Base-by-base conservation (phyloP, 1,140 invertebrate genomes). In the Rhizoglyphus robini region DNA sequence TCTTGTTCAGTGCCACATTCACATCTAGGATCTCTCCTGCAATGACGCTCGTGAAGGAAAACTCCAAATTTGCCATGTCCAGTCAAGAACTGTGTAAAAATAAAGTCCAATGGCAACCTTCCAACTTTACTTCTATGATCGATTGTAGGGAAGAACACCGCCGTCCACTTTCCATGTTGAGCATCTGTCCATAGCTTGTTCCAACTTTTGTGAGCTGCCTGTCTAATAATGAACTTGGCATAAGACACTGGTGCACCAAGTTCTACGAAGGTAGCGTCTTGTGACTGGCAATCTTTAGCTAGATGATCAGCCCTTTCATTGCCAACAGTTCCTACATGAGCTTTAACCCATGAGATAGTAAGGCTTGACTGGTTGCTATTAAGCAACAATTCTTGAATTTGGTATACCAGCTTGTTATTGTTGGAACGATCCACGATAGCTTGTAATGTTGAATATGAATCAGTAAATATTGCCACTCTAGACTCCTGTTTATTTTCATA, bases 321-420 rank as follows among this genome's bases (percentile, higher is more conserved):
- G 4, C 61, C 61, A n/a, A 57, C 18, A 30, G 8, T 63, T 5
- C 41, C 41, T n/a, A 48, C 23, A 23, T 63, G 61, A 20, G 61
- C 61, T 63, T 63, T 63, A 13, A 63, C 61, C 61, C 61, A 63
- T 20, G 5, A 8, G 23, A 61, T 61, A 30, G 5, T 5, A 25
- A n/a, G n/a, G 18, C 5, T 4, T 8, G 61, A 27, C n/a, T 11
- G 49, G 13, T 57, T 4, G 5, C 5, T 4, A 11, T 8, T 23
- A 5, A 13, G 46, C 15, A 63, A 11, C 11, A 27, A n/a, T 5
- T 63, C 25, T 27, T 63, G 61, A 23, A 49, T 63, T 13, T 63
- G 4, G 5, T 11, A n/a, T 23, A 57, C 61, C 25, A 47, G 48
- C 3, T 11, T 3, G 25, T 48, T 57, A 29, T 5, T 4, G n/a